phyloP scores from a whole-genome alignment of 2,888 invertebrate genomes.

The Alviniconcha strummeri region DNA sequence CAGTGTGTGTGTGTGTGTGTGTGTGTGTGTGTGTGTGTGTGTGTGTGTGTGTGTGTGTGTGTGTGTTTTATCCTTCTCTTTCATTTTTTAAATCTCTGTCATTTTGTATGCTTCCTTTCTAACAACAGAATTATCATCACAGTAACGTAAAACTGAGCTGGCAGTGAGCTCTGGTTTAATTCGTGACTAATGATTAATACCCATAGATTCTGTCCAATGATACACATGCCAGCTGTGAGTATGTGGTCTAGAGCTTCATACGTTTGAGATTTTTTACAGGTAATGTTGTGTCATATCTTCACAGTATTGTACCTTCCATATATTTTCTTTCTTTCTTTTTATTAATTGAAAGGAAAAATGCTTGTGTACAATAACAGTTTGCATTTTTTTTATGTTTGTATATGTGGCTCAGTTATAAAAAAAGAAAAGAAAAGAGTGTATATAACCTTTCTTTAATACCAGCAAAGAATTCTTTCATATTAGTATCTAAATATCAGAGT shows the following conservation, averaged over 20 bases:
- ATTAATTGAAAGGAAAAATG: too few relatives aligned
- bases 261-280: neutral
- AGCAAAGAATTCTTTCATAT: too few relatives aligned
- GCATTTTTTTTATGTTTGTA: too few relatives aligned
- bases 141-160: too few relatives aligned
- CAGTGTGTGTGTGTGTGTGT: neutral
- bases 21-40: neutral
- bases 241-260: neutral
- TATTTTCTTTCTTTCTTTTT: neutral
- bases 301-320: neutral
- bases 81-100: neutral
- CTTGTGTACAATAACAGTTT: too few relatives aligned
- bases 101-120: neutral
- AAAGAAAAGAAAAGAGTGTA: too few relatives aligned
- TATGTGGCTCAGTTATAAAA: too few relatives aligned
- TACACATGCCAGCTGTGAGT: neutral
- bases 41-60: neutral
- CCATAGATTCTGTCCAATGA: neutral
- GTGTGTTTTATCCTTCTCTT: neutral
- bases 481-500: too few relatives aligned
- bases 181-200: too few relatives aligned
- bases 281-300: neutral
- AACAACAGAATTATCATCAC: too few relatives aligned
- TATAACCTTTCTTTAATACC: too few relatives aligned
- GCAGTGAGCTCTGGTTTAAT: too few relatives aligned